Percentiles rank a stretch among this genome's conserved stretches.
Conservation (phyloP, 2,797 vertebrate genomes). For the Enteromius fasciolatus region DNA sequence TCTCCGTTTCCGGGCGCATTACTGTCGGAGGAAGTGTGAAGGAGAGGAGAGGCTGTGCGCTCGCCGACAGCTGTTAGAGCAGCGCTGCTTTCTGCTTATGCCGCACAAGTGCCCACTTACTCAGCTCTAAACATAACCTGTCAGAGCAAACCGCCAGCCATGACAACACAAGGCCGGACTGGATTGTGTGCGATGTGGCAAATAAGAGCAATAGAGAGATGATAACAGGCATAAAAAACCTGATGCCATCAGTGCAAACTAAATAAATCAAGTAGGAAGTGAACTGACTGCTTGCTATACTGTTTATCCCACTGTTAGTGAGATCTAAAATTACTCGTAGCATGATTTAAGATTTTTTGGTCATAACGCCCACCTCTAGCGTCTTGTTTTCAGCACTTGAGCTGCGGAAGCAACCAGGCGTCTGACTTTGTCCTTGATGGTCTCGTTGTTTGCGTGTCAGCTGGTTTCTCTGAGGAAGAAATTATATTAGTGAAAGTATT, state of each 20-base stretch:
- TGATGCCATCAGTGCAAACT: slow-evolving; percentile 3
- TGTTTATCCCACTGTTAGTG: not conserved
- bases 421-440: slow-evolving; percentile 12
- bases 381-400: not conserved
- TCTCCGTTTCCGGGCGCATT: slow-evolving; percentile 72
- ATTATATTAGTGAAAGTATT: not conserved
- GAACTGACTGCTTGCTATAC: not conserved
- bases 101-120: slow-evolving; percentile 69
- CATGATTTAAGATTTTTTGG: not conserved
- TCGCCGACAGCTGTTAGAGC: slow-evolving; percentile 61
- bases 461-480: slow-evolving; percentile 8
- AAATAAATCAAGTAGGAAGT: slow-evolving; percentile 19
- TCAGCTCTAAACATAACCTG: slow-evolving; percentile 69
- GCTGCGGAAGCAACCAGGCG: not conserved
- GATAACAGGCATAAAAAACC: slow-evolving; percentile 33
- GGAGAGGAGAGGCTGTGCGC: slow-evolving; percentile 57
- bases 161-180: slow-evolving; percentile 64
- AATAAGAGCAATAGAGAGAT: slow-evolving; percentile 9
- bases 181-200: not conserved
- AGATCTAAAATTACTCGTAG: not conserved
- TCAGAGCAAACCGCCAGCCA: slow-evolving; percentile 55
- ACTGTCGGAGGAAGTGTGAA: slow-evolving; percentile 68
- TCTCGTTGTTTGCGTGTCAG: not conserved
- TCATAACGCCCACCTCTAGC: not conserved
- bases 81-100: slow-evolving; percentile 69